These are phyloP conservation scores for Hozukius guyotensis DNA, from an alignment of 2,797 vertebrate species.

Conservation along the genomic window DNA sequence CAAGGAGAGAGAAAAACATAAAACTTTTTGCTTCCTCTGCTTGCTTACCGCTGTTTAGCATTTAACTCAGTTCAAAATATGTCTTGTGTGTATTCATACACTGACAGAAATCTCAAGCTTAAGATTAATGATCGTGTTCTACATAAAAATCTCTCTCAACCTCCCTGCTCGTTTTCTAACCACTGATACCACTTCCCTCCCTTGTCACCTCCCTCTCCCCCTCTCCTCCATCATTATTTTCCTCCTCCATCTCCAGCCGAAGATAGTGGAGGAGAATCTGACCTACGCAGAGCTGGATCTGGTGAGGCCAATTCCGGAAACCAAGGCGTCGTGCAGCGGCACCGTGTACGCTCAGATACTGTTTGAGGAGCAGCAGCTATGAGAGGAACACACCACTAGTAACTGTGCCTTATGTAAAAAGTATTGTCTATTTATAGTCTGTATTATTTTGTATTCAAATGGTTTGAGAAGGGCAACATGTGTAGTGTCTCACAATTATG, in stretches of 20 bases:
- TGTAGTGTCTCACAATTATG: constrained; percentile 15
- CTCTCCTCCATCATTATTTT: background rate
- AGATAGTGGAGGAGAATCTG: constrained; percentile 92
- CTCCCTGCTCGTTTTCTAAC: constrained; percentile 33
- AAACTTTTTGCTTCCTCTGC: background rate
- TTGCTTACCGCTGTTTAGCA: background rate
- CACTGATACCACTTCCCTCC: constrained; percentile 18
- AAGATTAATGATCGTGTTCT: constrained; percentile 28
- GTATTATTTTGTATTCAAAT: constrained; percentile 48
- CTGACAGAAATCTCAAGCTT: background rate
- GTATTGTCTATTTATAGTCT: constrained; percentile 71
- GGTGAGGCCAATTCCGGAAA: constrained; percentile 87
- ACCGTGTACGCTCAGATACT: constrained; percentile 96
- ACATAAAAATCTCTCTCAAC: background rate
- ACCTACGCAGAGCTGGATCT: constrained; percentile 96
- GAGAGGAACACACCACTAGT: constrained; percentile 60
- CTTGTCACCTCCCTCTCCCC: background rate
- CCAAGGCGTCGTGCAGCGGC: constrained; percentile 81
- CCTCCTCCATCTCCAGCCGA: constrained; percentile 72
- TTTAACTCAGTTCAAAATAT: background rate
- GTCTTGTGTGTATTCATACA: constrained; percentile 3
- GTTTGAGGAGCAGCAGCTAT: constrained; percentile 91
- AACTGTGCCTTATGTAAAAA: constrained; percentile 58
- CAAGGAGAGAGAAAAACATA: background rate
- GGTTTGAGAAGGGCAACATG: constrained; percentile 20